A percentile compares a stretch with the other conserved stretches of the same genome.
These are phyloP conservation scores for Caenorhabditis sp. DNA, from an alignment of 2,888 invertebrate genomes.

Conservation along the genomic window DNA sequence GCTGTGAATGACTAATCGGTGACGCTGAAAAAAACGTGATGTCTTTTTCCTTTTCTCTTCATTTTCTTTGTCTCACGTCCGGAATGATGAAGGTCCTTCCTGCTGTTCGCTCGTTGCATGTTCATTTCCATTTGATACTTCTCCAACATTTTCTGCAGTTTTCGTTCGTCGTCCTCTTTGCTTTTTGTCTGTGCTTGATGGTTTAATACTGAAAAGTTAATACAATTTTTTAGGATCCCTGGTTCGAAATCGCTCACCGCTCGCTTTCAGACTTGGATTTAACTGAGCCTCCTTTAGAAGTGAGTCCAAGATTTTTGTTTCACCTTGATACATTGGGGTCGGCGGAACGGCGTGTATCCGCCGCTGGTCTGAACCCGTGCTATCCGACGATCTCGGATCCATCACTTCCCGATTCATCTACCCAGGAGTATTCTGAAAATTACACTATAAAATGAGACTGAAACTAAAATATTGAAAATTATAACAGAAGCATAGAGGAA, in stretches of 20 bases:
- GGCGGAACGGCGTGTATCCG: constrained; percentile 69
- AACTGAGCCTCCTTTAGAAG: constrained; percentile 65
- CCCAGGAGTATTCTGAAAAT: constrained; percentile 53
- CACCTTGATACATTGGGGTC: constrained; percentile 63
- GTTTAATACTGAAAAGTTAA: constrained; percentile 34
- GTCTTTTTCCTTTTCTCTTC: not conserved
- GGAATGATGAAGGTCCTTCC: constrained; percentile 40
- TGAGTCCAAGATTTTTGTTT: constrained; percentile 64
- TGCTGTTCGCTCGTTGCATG: constrained; percentile 58
- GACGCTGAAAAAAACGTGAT: constrained; percentile 60
- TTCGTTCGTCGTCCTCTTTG: constrained; percentile 71
- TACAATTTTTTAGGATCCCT: constrained; percentile 42
- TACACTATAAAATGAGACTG: not conserved
- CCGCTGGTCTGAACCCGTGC: constrained; percentile 60
- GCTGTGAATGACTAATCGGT: constrained; percentile 80
- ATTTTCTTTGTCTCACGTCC: constrained; percentile 18
- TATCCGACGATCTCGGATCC: constrained; percentile 53
- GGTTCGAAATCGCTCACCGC: constrained; percentile 54
- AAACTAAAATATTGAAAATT: no score
- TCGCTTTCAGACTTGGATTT: constrained; percentile 59
- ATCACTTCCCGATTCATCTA: constrained; percentile 58
- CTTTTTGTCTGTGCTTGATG: constrained; percentile 46
- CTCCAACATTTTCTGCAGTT: constrained; percentile 80
- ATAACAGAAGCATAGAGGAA: no score
- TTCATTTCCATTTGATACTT: constrained; percentile 77